Percentiles rank a stretch among this genome's conserved stretches.
Conservation (phyloP, 2,797 vertebrate genomes). For the Anableps anableps region DNA sequence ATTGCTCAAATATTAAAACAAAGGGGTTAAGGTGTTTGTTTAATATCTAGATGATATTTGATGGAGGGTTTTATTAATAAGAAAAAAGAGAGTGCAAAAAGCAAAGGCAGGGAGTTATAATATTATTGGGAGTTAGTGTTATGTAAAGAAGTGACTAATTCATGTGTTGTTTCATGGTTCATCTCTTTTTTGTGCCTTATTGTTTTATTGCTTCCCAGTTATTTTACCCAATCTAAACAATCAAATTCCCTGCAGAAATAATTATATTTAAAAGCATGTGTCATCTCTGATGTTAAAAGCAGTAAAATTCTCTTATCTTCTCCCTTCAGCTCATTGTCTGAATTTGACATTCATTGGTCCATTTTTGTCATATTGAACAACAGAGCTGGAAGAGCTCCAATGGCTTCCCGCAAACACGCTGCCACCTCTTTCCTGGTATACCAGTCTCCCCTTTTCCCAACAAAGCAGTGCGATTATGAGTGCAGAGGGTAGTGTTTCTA, state of each 20-base stretch:
- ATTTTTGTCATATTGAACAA: slow-evolving; percentile 70
- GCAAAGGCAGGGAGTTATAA: not conserved
- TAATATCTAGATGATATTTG: not conserved
- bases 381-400: slow-evolving; percentile 77
- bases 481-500: slow-evolving; percentile 26
- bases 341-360: slow-evolving; percentile 62
- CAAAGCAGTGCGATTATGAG: slow-evolving; percentile 57
- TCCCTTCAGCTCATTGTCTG: slow-evolving; percentile 45
- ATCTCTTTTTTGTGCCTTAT: not conserved
- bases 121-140: not conserved
- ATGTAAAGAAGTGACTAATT: not conserved
- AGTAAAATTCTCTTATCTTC: slow-evolving; percentile 31
- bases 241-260: slow-evolving; percentile 5
- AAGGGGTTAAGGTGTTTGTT: not conserved
- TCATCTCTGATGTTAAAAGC: slow-evolving; percentile 29
- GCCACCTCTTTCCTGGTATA: slow-evolving; percentile 77
- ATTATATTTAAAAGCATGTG: slow-evolving; percentile 23
- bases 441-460: slow-evolving; percentile 67
- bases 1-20: not conserved
- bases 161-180: not conserved
- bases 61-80: not conserved
- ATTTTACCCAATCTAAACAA: not conserved
- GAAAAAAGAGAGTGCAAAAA: not conserved
- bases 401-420: slow-evolving; percentile 77
- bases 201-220: not conserved